A percentile compares a stretch with the other conserved stretches of the same genome.
phyloP scores from a whole-genome alignment of 2,113 vertebrate species.

The Stegostoma tigrinum region DNA sequence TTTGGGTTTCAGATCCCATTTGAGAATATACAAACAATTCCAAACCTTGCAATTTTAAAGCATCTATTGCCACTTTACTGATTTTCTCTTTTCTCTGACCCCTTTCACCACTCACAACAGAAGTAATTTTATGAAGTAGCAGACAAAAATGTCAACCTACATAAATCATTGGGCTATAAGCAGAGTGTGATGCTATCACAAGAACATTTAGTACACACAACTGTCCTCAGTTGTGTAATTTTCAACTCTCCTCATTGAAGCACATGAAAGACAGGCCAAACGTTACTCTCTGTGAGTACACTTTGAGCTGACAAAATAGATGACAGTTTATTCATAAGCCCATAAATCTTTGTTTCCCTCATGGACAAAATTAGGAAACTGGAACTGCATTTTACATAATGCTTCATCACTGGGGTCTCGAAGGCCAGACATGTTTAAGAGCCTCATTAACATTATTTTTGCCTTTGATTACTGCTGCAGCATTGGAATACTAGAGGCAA shows the following conservation, averaged over 20 bases:
- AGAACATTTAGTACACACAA: neutral
- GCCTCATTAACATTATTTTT: neutral
- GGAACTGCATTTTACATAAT: neutral
- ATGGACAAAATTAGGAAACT: neutral
- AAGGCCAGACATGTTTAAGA: neutral
- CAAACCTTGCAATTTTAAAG: neutral
- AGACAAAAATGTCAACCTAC: neutral
- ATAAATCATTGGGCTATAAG: neutral
- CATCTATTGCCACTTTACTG: neutral
- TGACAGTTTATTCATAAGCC: neutral
- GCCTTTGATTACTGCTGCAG: neutral
- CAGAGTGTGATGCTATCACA: neutral
- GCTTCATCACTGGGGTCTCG: neutral
- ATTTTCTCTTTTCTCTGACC: neutral
- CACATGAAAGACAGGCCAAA: neutral
- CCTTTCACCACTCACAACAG: neutral
- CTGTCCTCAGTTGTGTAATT: neutral
- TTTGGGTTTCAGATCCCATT: neutral
- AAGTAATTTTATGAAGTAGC: neutral
- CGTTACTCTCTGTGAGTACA: neutral
- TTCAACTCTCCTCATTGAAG: neutral
- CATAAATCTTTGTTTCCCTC: neutral
- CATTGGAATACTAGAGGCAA: neutral
- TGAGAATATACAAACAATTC: neutral
- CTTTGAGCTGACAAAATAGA: neutral